phyloP scores from a whole-genome alignment of 2,888 invertebrate genomes.

The Aromia moschata region DNA sequence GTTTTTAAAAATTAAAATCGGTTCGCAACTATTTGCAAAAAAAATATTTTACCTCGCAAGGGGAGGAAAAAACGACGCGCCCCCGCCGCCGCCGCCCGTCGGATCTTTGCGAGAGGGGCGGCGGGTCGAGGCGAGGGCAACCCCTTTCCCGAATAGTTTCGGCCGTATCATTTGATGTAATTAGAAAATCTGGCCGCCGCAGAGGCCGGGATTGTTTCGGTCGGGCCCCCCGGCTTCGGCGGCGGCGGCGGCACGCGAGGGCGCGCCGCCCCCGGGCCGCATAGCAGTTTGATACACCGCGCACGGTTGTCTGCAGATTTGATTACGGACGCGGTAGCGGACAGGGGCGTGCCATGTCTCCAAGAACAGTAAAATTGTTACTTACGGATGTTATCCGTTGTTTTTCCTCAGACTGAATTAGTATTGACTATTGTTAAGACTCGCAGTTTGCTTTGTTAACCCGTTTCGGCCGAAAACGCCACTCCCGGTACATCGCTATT shows the following conservation, averaged over 20 bases:
- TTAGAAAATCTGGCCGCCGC: conserved; percentile 51
- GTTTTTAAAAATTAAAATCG: too few relatives aligned
- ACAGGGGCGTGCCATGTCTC: conserved; percentile 8
- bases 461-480: too few relatives aligned
- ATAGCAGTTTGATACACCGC: conserved; percentile 42
- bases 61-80: too few relatives aligned
- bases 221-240: conserved; percentile 31
- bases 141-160: conserved; percentile 44
- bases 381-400: too few relatives aligned
- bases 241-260: conserved; percentile 34
- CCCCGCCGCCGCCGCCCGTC: conserved; percentile 5
- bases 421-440: too few relatives aligned
- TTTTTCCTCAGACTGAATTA: too few relatives aligned
- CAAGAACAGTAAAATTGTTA: neutral
- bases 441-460: too few relatives aligned
- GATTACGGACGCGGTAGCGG: conserved; percentile 31
- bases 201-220: conserved; percentile 44
- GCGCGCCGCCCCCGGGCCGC: conserved; percentile 31
- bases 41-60: too few relatives aligned
- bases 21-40: too few relatives aligned
- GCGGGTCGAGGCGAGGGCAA: neutral
- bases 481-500: too few relatives aligned
- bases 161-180: conserved; percentile 50
- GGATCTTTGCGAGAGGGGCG: neutral
- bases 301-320: conserved; percentile 38